Evolutionary conservation across 2,113 vertebrate species (phyloP), one percentile per base, ranked within the genome.

Genomic region (Sylvietta virens): DNA sequence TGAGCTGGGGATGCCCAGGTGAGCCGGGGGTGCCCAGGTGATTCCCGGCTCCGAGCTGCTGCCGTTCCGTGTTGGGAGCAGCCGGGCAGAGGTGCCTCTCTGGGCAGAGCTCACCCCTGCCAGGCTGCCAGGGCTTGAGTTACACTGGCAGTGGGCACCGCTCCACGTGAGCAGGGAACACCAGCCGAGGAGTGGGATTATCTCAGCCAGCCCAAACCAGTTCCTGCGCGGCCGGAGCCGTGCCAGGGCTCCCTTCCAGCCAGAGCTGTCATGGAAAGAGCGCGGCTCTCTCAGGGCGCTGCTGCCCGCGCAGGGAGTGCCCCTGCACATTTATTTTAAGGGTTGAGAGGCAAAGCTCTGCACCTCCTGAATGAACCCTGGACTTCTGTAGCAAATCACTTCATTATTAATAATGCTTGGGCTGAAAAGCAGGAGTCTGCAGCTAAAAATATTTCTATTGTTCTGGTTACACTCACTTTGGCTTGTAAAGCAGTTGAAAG

Each of bases 191-290:
- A 95, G 87, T 35, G 8, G 95, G 96, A 96, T 96, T 94, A 97
- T 96, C 96, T 86, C 86, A 96, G 95, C 96, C 96, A 96, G 96
- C 94, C 88, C 96, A 70, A 97, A 96, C 96, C 96, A 97, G 96
- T 97, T 97, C 44, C 96, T 72, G 84, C 7, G 0, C 80, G 31
- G 82, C 72, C 45, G 3, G 47, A 54, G 91, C 78, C 16, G 5
- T 72, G 95, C 96, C 96, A 95, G 90, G 90, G 92, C 57, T 84
- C 74, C 94, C 80, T 94, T 92, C 90, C 95, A 95, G 88, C 40
- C 91, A 26, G 71, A 3, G 72, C 95, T 92, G 90, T 57, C 94
- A 92, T 61, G 90, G 95, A 92, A 86, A 81, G 95, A 90, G 89
- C 44, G 62, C 4, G 7, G 61, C 90, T 71, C 92, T 73, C 92